phyloP scores from a whole-genome alignment of 2,888 invertebrate species.

The Melieria omissa region DNA sequence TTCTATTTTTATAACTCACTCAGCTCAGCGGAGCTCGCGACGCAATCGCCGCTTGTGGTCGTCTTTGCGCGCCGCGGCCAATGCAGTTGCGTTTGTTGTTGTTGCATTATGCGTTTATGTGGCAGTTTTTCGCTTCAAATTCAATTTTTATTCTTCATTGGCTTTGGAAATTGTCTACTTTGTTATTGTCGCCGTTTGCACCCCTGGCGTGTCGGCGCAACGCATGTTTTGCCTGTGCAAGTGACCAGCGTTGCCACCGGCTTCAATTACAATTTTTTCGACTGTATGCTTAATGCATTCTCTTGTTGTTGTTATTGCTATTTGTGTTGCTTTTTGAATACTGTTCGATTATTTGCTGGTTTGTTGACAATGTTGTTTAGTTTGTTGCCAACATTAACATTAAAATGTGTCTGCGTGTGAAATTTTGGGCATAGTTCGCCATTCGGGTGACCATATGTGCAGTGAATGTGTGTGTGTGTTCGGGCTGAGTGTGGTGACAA shows the following conservation, averaged over 20 bases:
- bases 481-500: slow-evolving; percentile 44
- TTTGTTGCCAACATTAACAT: background rate
- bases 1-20: slow-evolving; percentile 47
- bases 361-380: slow-evolving; percentile 1
- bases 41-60: slow-evolving; percentile 2
- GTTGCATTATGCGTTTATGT: background rate
- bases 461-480: slow-evolving; percentile 23
- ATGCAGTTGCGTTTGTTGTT: background rate
- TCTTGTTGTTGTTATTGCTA: too few species aligned
- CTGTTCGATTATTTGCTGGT: slow-evolving; percentile 22
- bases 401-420: background rate
- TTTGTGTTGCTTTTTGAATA: background rate
- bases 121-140: slow-evolving; percentile 26
- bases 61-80: slow-evolving; percentile 8
- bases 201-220: slow-evolving; percentile 17
- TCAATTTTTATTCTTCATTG: slow-evolving; percentile 42
- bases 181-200: slow-evolving; percentile 14
- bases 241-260: slow-evolving; percentile 26
- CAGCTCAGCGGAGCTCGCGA: slow-evolving; percentile 7
- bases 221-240: slow-evolving; percentile 43
- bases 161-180: background rate
- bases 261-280: too few species aligned
- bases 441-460: background rate
- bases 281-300: too few species aligned
- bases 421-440: background rate